Conservation (phyloP, 2,888 invertebrate species). For the Spilarctia lutea region DNA sequence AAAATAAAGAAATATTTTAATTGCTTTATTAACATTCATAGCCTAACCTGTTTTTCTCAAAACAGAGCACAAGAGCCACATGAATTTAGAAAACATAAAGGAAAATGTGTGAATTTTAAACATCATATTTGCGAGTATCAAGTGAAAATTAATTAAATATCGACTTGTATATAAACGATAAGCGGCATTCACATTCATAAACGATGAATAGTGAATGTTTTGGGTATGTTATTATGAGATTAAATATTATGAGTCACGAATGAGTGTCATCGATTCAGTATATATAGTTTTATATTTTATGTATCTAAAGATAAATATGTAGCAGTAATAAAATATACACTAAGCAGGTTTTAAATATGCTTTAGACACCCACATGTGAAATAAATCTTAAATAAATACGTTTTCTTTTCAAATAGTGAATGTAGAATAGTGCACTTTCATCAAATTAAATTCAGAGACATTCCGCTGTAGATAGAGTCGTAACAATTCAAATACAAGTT, state of each 20-base stretch:
- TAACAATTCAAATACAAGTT: constrained; percentile 12
- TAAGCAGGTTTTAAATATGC: neutral
- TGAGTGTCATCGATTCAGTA: neutral
- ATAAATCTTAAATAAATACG: neutral
- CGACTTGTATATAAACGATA: neutral
- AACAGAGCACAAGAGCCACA: neutral
- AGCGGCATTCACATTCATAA: neutral
- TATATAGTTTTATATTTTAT: neutral
- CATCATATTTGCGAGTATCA: neutral
- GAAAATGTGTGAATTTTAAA: neutral
- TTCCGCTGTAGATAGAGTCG: neutral
- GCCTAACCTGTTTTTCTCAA: neutral
- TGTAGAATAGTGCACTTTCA: neutral
- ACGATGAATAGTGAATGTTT: neutral
- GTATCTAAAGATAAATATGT: neutral
- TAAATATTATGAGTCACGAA: neutral
- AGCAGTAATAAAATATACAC: neutral
- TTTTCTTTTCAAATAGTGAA: constrained; percentile 2
- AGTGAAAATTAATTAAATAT: neutral
- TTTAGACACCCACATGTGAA: neutral
- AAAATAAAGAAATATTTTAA: neutral
- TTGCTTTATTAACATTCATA: neutral
- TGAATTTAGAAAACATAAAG: neutral
- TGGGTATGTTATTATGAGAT: neutral
- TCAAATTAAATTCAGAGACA: constrained; percentile 8